Evolutionary conservation across 2,797 vertebrate genomes (phyloP).

Genomic region (Lepilemur septentrionalis): DNA sequence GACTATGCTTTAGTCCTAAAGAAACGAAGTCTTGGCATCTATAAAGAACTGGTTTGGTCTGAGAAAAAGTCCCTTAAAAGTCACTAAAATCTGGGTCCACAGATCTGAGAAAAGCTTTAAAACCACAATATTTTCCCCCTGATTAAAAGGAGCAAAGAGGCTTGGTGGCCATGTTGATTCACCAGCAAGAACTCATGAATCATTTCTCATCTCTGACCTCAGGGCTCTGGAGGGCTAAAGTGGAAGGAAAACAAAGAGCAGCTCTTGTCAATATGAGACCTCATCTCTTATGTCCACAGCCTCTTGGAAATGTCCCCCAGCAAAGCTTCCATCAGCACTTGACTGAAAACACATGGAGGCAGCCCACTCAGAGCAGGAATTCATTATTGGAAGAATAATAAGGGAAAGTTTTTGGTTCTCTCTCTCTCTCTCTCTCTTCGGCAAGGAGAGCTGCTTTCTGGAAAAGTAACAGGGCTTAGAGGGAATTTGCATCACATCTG

Average conservation of each 20-base stretch:
- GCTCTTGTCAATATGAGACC: constrained; percentile 74
- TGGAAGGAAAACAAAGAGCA: constrained; percentile 76
- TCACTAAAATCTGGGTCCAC: constrained; percentile 61
- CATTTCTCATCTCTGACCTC: constrained; percentile 62
- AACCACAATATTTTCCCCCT: constrained; percentile 3
- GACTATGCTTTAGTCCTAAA: background rate
- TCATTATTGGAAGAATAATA: constrained; percentile 79
- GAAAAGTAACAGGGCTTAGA: constrained; percentile 67
- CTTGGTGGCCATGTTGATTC: constrained; percentile 41
- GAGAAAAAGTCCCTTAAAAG: constrained; percentile 63
- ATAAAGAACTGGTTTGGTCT: constrained; percentile 15
- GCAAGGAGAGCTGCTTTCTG: constrained; percentile 73
- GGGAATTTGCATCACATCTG: constrained; percentile 67
- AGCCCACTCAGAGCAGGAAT: constrained; percentile 79
- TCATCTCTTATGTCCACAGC: constrained; percentile 75
- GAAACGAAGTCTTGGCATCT: constrained; percentile 38
- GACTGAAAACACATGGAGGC: constrained; percentile 80
- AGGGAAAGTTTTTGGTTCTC: constrained; percentile 61
- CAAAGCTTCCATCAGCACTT: constrained; percentile 80
- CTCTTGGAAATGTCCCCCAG: constrained; percentile 78
- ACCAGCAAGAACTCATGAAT: constrained; percentile 51
- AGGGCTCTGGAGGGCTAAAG: constrained; percentile 68
- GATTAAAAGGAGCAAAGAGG: constrained; percentile 56
- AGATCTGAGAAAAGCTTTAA: constrained; percentile 58
- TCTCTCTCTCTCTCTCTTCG: background rate